Percentiles rank a stretch among this genome's conserved stretches.
phyloP scores from a whole-genome alignment of 92 coral and sea anemone species.

The Epizoanthus ramosus region DNA sequence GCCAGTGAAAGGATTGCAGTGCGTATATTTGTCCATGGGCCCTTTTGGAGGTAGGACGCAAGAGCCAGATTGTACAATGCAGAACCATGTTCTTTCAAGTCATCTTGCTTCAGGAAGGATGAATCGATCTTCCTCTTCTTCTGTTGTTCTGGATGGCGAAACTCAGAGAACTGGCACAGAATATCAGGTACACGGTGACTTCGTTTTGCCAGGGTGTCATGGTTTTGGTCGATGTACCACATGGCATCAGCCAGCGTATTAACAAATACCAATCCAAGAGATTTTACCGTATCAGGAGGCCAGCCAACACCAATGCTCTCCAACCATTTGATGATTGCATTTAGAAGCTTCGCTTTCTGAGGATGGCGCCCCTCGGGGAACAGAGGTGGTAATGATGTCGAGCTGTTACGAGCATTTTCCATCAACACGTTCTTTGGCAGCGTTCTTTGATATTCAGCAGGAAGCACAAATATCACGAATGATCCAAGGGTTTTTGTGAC shows the following conservation, averaged over 20 bases:
- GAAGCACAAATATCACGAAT: slow-evolving; percentile 39
- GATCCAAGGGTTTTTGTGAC: slow-evolving; percentile 23
- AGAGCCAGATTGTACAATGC: slow-evolving; percentile 43
- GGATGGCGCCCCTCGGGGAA: slow-evolving; percentile 41
- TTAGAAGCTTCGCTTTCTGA: slow-evolving; percentile 32
- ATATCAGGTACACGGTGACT: slow-evolving; percentile 32
- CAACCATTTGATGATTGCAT: slow-evolving; percentile 49
- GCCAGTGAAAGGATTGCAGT: slow-evolving; percentile 47
- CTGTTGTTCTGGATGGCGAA: slow-evolving; percentile 41
- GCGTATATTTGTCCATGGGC: slow-evolving; percentile 27
- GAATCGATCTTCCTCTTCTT: slow-evolving; percentile 46
- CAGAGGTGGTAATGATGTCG: slow-evolving; percentile 46
- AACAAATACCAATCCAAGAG: slow-evolving; percentile 36
- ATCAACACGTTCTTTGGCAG: slow-evolving; percentile 28
- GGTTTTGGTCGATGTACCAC: slow-evolving; percentile 51
- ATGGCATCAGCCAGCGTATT: slow-evolving; percentile 45
- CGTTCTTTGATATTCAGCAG: slow-evolving; percentile 4
- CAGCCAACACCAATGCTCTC: slow-evolving; percentile 36
- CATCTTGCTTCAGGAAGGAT: slow-evolving; percentile 38
- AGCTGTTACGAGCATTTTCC: neutral
- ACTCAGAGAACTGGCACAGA: slow-evolving; percentile 26
- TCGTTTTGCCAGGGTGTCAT: slow-evolving; percentile 35
- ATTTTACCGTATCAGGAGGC: slow-evolving; percentile 34
- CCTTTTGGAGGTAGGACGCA: slow-evolving; percentile 41
- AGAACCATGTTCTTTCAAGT: slow-evolving; percentile 43